Percentiles rank a stretch among this genome's conserved stretches.
These are phyloP conservation scores for Stylophora pistillata DNA, from an alignment of 64 coral and sea anemone genomes.

Conservation along the genomic window DNA sequence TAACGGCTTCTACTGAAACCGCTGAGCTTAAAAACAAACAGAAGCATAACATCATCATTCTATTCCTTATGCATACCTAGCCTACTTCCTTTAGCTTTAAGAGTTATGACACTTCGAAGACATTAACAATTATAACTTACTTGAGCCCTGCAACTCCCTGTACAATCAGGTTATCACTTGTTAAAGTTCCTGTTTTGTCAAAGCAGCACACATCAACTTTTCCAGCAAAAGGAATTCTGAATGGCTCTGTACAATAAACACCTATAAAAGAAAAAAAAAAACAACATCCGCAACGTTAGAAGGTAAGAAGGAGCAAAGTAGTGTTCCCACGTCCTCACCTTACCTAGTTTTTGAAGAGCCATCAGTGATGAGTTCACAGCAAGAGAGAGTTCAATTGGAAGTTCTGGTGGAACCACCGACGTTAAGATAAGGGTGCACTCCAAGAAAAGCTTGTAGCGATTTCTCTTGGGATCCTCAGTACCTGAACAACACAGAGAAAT, in stretches of 20 bases:
- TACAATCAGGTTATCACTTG: slow-evolving; percentile 96
- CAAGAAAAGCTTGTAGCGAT: slow-evolving; percentile 97
- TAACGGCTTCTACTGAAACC: no score
- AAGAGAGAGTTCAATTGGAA: slow-evolving; percentile 97
- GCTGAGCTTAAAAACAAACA: no score
- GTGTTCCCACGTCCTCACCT: neutral
- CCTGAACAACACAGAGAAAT: slow-evolving; percentile 40
- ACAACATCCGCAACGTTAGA: neutral
- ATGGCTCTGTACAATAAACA: slow-evolving; percentile 98
- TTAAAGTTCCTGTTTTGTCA: slow-evolving; percentile 99
- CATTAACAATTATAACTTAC: slow-evolving; percentile 33
- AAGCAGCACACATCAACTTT: slow-evolving; percentile 99
- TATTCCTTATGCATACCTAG: no score
- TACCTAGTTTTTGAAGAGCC: slow-evolving; percentile 92
- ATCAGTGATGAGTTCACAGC: slow-evolving; percentile 96
- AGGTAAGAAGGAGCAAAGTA: neutral
- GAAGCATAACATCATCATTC: no score
- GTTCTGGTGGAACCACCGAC: slow-evolving; percentile 95
- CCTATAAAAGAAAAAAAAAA: slow-evolving; percentile 52
- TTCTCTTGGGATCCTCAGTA: slow-evolving; percentile 93
- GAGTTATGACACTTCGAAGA: no score
- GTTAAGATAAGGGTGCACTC: slow-evolving; percentile 98
- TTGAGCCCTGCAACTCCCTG: slow-evolving; percentile 85
- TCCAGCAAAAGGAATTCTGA: slow-evolving; percentile 98
- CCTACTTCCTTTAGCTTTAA: no score